A percentile compares a stretch with the other conserved stretches of the same genome.
These are phyloP conservation scores for Thecophora atra DNA, from an alignment of 2,888 invertebrate species.

Conservation along the genomic window DNA sequence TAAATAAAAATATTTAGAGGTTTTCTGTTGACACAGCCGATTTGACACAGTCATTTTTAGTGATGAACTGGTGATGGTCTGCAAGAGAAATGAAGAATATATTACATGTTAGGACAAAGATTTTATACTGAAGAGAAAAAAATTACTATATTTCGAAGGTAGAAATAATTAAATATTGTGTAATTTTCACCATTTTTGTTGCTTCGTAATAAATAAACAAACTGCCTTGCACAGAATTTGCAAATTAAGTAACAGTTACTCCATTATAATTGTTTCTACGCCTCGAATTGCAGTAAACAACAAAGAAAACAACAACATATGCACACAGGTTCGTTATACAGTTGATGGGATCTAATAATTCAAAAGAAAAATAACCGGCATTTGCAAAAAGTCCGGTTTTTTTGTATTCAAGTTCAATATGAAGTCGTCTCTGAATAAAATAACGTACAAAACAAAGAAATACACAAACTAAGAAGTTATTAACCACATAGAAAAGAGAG, in stretches of 20 bases:
- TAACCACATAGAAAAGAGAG: not conserved
- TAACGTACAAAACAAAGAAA: not conserved
- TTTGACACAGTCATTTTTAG: constrained; percentile 40
- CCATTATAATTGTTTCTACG: constrained; percentile 1
- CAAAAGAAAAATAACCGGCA: constrained; percentile 20
- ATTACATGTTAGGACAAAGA: too few relatives aligned
- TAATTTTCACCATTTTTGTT: too few relatives aligned
- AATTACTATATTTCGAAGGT: too few relatives aligned
- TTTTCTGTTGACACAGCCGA: constrained; percentile 45
- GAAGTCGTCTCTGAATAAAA: not conserved
- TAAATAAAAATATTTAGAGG: constrained; percentile 45
- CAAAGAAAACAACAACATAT: not conserved
- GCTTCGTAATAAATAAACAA: constrained; percentile 8
- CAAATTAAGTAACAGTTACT: constrained; percentile 32
- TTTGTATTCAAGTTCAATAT: constrained; percentile 1
- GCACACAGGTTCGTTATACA: not conserved
- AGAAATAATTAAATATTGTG: too few relatives aligned
- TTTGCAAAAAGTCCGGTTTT: constrained; percentile 6
- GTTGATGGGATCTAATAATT: not conserved
- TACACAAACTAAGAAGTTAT: not conserved
- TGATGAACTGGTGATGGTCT: too few relatives aligned
- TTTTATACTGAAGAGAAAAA: not conserved
- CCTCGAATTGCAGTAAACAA: not conserved
- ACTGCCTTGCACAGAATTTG: not conserved
- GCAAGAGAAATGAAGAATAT: too few relatives aligned